Percentiles rank a stretch among this genome's conserved stretches.
Evolutionary conservation across 2,113 vertebrate species (phyloP).

Genomic region (Damaliscus lunatus): DNA sequence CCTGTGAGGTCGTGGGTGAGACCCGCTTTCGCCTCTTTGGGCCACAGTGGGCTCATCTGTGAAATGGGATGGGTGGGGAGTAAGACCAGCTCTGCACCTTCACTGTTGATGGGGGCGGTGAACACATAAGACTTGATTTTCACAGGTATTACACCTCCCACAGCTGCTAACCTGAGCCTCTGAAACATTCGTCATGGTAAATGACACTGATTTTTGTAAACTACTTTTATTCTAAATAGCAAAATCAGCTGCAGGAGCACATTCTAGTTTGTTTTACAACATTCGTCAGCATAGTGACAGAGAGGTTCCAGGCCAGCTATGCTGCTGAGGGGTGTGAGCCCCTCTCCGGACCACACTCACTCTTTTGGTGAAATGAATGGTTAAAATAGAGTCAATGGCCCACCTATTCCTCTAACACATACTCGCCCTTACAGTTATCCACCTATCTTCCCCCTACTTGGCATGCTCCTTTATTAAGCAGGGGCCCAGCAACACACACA

Average conservation of each 20-base stretch:
- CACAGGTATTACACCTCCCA: neutral
- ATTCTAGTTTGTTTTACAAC: neutral
- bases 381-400: neutral
- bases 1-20: neutral
- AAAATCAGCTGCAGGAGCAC: neutral
- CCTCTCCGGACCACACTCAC: neutral
- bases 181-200: neutral
- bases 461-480: neutral
- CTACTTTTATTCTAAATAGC: neutral
- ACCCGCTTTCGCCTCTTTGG: neutral
- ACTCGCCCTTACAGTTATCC: rapidly evolving
- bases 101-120: neutral
- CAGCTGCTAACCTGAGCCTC: neutral
- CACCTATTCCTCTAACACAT: rapidly evolving
- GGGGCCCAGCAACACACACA: neutral
- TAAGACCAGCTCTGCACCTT: neutral
- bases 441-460: neutral
- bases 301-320: neutral
- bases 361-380: neutral
- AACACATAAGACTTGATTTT: neutral
- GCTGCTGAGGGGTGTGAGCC: neutral
- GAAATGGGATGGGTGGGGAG: neutral
- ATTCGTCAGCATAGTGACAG: neutral
- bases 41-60: neutral
- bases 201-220: neutral